Base-by-base conservation (phyloP, 2,888 invertebrate species). In the Zele albiditarsus region DNA sequence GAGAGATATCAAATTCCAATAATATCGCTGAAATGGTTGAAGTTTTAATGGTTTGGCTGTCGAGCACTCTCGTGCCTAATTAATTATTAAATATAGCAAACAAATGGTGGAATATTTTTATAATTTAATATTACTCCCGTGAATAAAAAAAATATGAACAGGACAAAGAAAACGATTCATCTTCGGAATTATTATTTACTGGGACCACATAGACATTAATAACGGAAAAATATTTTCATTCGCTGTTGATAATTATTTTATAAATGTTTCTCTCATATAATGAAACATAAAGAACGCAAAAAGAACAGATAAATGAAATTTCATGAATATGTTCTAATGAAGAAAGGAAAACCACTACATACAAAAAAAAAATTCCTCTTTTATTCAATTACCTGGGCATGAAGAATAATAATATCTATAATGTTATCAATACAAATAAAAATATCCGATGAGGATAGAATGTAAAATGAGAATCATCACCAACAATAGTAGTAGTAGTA, bases 21-120 rank as follows among this genome's bases (percentile, higher is more conserved):
- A 71, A 78, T 82, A 83, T 82, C 76, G 66, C 68, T 77, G 71
- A 42, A 78, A 80, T 74, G 77, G 63, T 67, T 71, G 49, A 73
- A 78, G 63, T 79, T 82, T 84, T 81, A 78, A 80, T 79, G 77
- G 80, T 80, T 63, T 78, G n/a, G 4, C 46, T 16, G 5, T 69
- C 71, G 67, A 63, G 69, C 46, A 63, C 77, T 75, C 74, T 71
- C 70, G 73, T 72, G 33, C 79, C 80, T 75, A 79, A 80, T 82
- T 77, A 81, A 80, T 77, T 78, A 80, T 80, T 80, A 79, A 76
- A 76, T 71, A 78, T 73, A 76, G 67, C 3, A n/a, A 68, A 70
- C 70, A 60, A 53, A 31, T 68, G n/a, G 12, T 31, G n/a, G 31
- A 68, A 42, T 27, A 23, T 65, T 23, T 60, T 12, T 12, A 38